Evolutionary conservation across 53 echinoderm and acorn worm species (phyloP).

Genomic region (Paelopatides confundens): DNA sequence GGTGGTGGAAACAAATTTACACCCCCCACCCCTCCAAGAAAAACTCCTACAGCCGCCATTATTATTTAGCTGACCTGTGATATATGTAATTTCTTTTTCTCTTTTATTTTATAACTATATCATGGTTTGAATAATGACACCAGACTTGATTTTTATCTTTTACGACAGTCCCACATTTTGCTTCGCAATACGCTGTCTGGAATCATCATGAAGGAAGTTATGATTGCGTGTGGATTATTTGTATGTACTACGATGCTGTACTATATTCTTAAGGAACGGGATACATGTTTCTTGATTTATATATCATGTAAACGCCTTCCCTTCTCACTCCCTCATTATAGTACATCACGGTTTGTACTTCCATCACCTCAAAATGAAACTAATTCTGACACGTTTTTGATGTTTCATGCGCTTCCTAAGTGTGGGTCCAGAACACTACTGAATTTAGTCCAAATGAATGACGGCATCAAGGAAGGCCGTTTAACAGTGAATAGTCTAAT

Average conservation of each 20-base stretch:
- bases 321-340: background rate
- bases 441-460: background rate
- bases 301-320: background rate
- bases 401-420: slow-evolving; percentile 25
- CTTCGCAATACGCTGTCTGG: too few species aligned
- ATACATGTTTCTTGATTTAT: background rate
- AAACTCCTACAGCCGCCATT: too few species aligned
- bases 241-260: background rate
- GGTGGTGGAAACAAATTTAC: too few species aligned
- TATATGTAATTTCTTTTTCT: too few species aligned
- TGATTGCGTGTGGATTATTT: background rate
- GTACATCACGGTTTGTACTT: background rate
- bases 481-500: background rate
- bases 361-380: background rate
- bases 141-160: too few species aligned
- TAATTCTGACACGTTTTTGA: background rate
- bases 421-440: slow-evolving; percentile 20
- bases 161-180: too few species aligned
- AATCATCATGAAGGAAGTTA: too few species aligned
- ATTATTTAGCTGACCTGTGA: too few species aligned
- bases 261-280: background rate
- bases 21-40: too few species aligned
- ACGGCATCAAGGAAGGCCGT: background rate
- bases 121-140: too few species aligned
- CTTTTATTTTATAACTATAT: too few species aligned